Percentiles rank a stretch among this genome's conserved stretches.
Conservation (phyloP, 2,797 vertebrate species). For the Xiphophorus birchmanni region DNA sequence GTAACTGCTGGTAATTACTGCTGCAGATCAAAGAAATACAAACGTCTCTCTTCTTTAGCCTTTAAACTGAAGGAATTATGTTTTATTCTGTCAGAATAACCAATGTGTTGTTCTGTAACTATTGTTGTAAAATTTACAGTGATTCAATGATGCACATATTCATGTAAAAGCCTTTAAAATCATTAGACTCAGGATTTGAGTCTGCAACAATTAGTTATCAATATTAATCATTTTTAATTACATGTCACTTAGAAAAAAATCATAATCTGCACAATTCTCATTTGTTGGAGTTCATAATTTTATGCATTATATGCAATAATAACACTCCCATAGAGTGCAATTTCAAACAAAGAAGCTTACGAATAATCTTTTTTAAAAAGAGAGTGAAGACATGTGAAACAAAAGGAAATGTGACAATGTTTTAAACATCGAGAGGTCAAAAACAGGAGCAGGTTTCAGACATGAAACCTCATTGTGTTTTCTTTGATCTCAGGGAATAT, state of each 20-base stretch:
- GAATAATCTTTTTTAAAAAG: slow-evolving; percentile 21
- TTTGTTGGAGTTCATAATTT: background rate
- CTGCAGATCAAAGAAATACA: slow-evolving; percentile 60
- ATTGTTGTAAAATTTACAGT: background rate
- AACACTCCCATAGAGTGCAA: slow-evolving; percentile 9
- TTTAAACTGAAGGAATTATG: slow-evolving; percentile 8
- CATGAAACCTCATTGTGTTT: background rate
- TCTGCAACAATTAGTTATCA: background rate
- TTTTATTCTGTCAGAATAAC: background rate
- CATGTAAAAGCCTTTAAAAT: background rate
- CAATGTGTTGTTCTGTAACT: background rate
- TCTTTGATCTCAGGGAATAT: slow-evolving; percentile 14
- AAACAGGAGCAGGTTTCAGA: slow-evolving; percentile 8
- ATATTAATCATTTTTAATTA: background rate
- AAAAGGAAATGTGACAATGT: slow-evolving; percentile 23
- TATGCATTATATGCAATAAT: background rate
- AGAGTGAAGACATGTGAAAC: slow-evolving; percentile 35
- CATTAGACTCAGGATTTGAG: background rate
- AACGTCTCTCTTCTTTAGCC: slow-evolving; percentile 29
- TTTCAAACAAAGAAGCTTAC: slow-evolving; percentile 36
- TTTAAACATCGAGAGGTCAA: slow-evolving; percentile 4
- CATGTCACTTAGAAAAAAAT: background rate
- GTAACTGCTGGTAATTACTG: slow-evolving; percentile 49
- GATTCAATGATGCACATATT: background rate
- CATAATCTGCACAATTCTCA: background rate